phyloP scores from a whole-genome alignment of 2,888 invertebrate species.

The Palloptera scutellata region DNA sequence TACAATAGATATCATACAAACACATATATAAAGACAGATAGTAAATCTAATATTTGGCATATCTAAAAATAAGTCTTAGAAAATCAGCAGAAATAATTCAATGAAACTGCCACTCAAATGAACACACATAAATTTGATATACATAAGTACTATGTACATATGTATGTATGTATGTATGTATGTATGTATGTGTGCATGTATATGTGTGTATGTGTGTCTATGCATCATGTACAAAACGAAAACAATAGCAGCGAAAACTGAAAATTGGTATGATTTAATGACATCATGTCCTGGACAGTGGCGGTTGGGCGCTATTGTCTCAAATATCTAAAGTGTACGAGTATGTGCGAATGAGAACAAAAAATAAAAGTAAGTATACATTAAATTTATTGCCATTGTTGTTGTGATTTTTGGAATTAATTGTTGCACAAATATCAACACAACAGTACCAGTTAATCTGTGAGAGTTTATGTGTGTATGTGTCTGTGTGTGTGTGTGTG shows the following conservation, averaged over 20 bases:
- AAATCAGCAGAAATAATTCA: no score
- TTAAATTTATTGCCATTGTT: conserved; percentile 1
- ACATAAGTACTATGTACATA: background rate
- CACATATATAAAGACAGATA: no score
- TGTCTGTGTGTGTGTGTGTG: no score
- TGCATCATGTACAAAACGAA: background rate
- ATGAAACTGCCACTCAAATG: no score
- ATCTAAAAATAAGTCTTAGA: no score
- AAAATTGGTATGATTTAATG: conserved; percentile 1
- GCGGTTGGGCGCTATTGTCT: background rate
- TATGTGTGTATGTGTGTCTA: background rate
- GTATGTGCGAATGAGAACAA: background rate
- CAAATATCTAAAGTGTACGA: background rate
- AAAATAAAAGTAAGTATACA: background rate
- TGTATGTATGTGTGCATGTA: background rate
- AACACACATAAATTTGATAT: background rate
- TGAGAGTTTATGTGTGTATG: no score
- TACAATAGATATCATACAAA: no score
- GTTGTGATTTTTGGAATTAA: conserved; percentile 1
- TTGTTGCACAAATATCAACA: conserved; percentile 7
- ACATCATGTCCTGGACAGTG: background rate
- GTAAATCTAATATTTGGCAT: no score
- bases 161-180: background rate
- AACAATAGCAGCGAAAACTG: background rate
- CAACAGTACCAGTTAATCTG: background rate